Base-by-base conservation (phyloP, 1,140 invertebrate genomes). In the Drosophila tsacasi region DNA sequence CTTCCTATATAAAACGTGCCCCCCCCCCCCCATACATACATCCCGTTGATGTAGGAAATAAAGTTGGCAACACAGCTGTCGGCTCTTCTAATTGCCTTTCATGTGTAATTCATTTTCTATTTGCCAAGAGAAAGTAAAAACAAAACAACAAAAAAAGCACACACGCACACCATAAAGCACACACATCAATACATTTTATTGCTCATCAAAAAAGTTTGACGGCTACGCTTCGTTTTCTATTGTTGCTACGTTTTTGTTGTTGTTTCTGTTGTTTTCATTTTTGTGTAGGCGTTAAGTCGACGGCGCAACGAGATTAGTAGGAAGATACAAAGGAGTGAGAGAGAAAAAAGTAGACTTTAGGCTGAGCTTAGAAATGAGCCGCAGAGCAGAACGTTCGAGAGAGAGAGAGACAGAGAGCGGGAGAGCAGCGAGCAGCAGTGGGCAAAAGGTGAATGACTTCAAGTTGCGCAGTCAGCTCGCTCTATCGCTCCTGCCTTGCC, bases 41-140 rank as follows among this genome's bases (percentile, higher is more conserved):
- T 12, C 10, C 50, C 19, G 30, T 21, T 21, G 7, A 9, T 55
- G 52, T 55, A 37, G 19, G 52, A 50, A 40, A 71, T 42, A 71
- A 64, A 60, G 57, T 50, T 74, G 72, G 25, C 73, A 60, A 66
- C 35, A 25, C 75, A 42, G 69, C 44, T 72, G 35, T 46, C 54
- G 35, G 42, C 46, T 66, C 71, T 77, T 77, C 75, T 76, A 67
- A 68, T 76, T 77, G 73, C 73, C 73, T 76, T 67, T 52, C 46
- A 65, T 59, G 76, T 59, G 76, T 87, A 86, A 86, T 87, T 87
- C 68, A 87, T 79, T 86, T 86, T 87, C 76, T 87, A 87, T 86
- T 83, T 87, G 83, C 71, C 63, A 83, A 80, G 84, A 86, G 83
- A 86, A 86, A 86, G 83, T 86, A 87, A 86, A 86, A 86, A 76